Conservation (phyloP, 2,797 vertebrate genomes). For the Enteromius anoplus region DNA sequence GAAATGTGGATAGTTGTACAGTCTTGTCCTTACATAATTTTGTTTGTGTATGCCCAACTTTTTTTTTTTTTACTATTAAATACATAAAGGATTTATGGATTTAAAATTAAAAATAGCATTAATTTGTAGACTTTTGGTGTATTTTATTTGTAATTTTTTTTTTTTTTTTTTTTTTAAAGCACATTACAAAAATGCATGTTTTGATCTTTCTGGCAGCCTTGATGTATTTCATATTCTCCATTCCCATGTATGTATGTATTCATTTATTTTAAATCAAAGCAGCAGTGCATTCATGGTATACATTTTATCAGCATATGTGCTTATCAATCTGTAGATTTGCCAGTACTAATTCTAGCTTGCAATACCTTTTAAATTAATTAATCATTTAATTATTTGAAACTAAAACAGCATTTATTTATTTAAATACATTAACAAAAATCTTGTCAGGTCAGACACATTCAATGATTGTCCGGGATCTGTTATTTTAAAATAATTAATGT, state of each 20-base stretch:
- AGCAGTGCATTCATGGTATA: neutral
- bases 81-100: neutral
- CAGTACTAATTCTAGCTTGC: neutral
- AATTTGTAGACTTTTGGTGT: neutral
- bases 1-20: neutral
- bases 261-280: neutral
- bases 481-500: slow-evolving; percentile 29
- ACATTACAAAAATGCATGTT: neutral
- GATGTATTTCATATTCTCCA: neutral
- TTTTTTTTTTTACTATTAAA: neutral
- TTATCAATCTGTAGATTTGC: neutral
- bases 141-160: neutral
- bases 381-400: neutral
- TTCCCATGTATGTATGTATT: neutral
- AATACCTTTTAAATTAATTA: neutral
- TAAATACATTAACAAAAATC: neutral
- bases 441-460: neutral
- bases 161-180: neutral
- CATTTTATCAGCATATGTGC: neutral
- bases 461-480: slow-evolving; percentile 13
- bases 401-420: slow-evolving; percentile 1
- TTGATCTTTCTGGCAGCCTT: neutral
- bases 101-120: neutral
- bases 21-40: neutral
- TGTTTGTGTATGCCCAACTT: neutral